phyloP scores from a whole-genome alignment of 2,888 invertebrate genomes.

The Drosophila fulvimacula region DNA sequence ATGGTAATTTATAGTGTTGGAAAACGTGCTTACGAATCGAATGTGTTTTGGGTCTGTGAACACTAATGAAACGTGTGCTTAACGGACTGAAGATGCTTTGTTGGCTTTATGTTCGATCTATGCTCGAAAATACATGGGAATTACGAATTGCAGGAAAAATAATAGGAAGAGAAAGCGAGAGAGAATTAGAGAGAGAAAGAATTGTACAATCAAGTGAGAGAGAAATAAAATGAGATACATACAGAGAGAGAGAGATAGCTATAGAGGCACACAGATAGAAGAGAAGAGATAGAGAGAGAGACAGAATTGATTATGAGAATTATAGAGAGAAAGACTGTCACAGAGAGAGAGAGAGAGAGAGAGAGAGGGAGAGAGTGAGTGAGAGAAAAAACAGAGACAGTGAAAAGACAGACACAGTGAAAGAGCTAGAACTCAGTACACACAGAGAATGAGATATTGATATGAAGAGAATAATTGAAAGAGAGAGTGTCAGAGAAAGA shows the following conservation, averaged over 20 bases:
- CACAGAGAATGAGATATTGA: no score
- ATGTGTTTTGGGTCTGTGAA: not conserved
- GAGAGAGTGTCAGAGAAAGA: no score
- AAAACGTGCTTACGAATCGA: conserved; percentile 33
- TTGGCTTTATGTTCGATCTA: not conserved
- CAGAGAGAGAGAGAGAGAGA: not conserved
- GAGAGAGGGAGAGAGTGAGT: not conserved
- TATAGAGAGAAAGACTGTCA: not conserved
- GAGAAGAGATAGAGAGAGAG: not conserved
- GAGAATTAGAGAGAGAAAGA: not conserved
- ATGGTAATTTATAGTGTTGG: conserved; percentile 67
- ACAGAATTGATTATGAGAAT: not conserved
- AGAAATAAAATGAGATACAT: not conserved
- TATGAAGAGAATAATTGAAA: not conserved
- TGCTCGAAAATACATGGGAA: conserved; percentile 3
- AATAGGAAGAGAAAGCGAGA: no score
- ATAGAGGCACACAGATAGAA: not conserved
- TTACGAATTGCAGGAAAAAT: not conserved
- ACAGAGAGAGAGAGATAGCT: not conserved
- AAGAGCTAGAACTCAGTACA: no score
- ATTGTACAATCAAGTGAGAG: not conserved
- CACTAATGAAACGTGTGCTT: conserved; percentile 20
- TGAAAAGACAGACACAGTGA: no score
- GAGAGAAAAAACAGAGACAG: not conserved
- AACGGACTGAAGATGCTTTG: conserved; percentile 6